Evolutionary conservation across 2,797 vertebrate genomes (phyloP), one percentile per base, ranked within the genome.

Genomic region (Babyrousa celebensis): DNA sequence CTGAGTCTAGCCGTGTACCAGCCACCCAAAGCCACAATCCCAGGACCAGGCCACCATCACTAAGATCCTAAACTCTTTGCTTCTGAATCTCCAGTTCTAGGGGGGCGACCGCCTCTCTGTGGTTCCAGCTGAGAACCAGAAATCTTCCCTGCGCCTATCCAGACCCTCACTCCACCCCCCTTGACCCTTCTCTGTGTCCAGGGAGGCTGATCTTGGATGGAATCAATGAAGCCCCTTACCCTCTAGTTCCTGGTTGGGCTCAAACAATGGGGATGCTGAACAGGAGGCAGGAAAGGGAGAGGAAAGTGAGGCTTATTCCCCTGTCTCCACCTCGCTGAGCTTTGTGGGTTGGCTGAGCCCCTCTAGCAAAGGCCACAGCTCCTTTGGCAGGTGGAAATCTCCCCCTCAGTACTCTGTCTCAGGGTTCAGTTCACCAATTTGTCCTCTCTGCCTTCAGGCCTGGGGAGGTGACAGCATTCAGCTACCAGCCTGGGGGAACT

Each of bases 401-500:
- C 72, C n/a, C 67, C 67, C 29, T 36, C 7, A 65, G 60, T 12
- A 54, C n/a, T 58, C 72, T 36, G 32, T 83, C 43, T n/a, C 43
- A 70, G 23, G 62, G 74, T 43, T 29, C 36, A 56, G 75, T 48
- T 56, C 63, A 83, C 36, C 8, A 9, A 20, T 27, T 5, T 11
- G 40, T 20, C 63, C 60, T 23, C 21, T 29, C 14, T 71, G 27
- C 43, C 52, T 72, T 87, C n/a, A 78, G 79, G 32, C 82, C 63
- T 25, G 12, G 25, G 36, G 78, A 85, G n/a, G 85, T 56, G 95
- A 94, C 27, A 82, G 65, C 48, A 32, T 21, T 70, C 27, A 71
- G 89, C 84, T 94, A 40, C 25, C 80, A 87, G 84, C 85, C 84
- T 92, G 14, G 25, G 87, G 72, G 54, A 87, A 68, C 5, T 5